These are phyloP conservation scores for Eupleurogrammus muticus DNA, from an alignment of 2,797 vertebrate species.

Conservation along the genomic window DNA sequence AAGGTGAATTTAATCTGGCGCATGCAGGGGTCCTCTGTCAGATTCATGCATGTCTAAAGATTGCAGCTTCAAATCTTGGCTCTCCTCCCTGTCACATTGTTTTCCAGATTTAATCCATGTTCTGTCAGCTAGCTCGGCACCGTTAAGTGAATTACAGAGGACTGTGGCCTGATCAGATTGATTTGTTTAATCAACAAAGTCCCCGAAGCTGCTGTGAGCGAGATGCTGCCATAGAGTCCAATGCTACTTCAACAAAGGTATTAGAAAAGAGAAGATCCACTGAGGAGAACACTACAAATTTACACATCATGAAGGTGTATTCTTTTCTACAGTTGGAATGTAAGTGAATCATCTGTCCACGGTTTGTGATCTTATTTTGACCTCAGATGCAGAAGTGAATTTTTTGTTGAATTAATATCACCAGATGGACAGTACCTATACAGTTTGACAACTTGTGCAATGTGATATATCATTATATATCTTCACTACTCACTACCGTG, in stretches of 20 bases:
- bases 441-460: constrained; percentile 80
- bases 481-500: constrained; percentile 76
- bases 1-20: constrained; percentile 53
- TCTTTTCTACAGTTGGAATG: constrained; percentile 73
- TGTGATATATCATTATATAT: constrained; percentile 80
- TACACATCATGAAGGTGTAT: constrained; percentile 49
- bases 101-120: constrained; percentile 57
- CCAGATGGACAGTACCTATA: constrained; percentile 74
- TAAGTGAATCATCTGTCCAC: constrained; percentile 68
- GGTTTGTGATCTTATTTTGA: constrained; percentile 67
- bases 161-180: constrained; percentile 58
- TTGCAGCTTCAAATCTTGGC: constrained; percentile 48
- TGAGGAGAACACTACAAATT: constrained; percentile 19
- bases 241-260: constrained; percentile 24
- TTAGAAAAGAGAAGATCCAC: constrained; percentile 27
- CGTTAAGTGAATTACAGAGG: constrained; percentile 52
- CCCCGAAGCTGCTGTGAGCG: constrained; percentile 44
- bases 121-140: constrained; percentile 50
- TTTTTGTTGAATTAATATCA: constrained; percentile 72
- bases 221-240: constrained; percentile 24
- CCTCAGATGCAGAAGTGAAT: constrained; percentile 64
- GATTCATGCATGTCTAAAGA: constrained; percentile 47
- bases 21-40: constrained; percentile 60
- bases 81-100: constrained; percentile 35
- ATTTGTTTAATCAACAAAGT: constrained; percentile 59